Base-by-base conservation (phyloP, 2,888 invertebrate genomes). In the Drosophila hamatofila region DNA sequence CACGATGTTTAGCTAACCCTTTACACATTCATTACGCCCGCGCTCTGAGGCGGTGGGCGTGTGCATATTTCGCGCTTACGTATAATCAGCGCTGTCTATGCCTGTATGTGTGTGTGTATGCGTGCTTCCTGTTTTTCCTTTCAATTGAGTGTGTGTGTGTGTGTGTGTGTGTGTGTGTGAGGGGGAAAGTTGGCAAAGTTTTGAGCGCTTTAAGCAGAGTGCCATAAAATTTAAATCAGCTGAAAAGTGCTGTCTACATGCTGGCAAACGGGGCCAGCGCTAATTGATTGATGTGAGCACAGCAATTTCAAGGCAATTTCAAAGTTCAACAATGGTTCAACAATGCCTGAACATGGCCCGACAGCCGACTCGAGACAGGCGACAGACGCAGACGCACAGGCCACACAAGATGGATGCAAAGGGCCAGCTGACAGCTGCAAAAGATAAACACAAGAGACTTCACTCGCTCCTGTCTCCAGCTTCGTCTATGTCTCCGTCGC, bases 291-390 rank as follows among this genome's bases (percentile, higher is more conserved):
- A 85, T 88, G 88, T 86, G 77, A 73, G 67, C 83, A 86, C 70
- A 88, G 88, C 88, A 85, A 85, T 85, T 84, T 78, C 87, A 81
- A 78, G 84, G 87, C 88, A 85, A 85, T 86, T 85, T 73, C 87
- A 81, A 86, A 85, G 84, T 86, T 86, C 75, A 86, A 88, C 84
- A 88, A 86, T 76, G 78, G 81, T 70, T 56, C 75, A 75, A 76
- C 76, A 79, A 75, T 59, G 75, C 51, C 44, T 42, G 33, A 46
- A 44, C 44, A 73, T 61, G 56, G 62, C 33, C 57, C 64, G 46
- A 37, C 48, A 27, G 5, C 25, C 39, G 41, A 44, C 64, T 21
- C 11, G 14, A 33, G 55, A 42, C 57, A 27, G 60, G 42, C 58
- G 72, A 66, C 67, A 59, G 68, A 42, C 44, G 41, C 49, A 74